Conservation (phyloP, 1,140 invertebrate genomes). For the Nixonia krombeini region DNA sequence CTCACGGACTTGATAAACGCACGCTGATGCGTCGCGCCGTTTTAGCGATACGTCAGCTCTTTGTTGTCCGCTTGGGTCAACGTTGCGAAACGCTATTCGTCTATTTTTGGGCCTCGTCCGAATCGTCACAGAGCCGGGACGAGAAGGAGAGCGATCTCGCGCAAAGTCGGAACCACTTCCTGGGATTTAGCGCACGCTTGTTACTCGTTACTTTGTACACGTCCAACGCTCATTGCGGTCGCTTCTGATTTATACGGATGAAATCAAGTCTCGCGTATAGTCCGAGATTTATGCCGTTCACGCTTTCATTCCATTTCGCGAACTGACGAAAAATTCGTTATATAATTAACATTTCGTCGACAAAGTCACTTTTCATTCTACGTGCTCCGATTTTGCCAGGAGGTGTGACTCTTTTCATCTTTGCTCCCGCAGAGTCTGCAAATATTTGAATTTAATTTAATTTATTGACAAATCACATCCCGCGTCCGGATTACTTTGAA, state of each 20-base stretch:
- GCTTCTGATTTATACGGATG: conserved; percentile 29
- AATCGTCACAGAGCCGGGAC: conserved; percentile 14
- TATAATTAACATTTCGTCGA: too few relatives aligned
- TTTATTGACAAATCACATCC: too few relatives aligned
- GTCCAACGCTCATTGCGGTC: conserved; percentile 37
- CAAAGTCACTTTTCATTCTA: too few relatives aligned
- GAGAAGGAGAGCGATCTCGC: conserved; percentile 33
- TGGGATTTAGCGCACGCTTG: conserved; percentile 45
- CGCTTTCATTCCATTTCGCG: too few relatives aligned
- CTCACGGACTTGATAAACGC: conserved; percentile 21
- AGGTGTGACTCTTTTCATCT: too few relatives aligned
- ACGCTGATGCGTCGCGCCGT: conserved; percentile 4
- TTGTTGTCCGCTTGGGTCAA: conserved; percentile 22
- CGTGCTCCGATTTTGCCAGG: too few relatives aligned
- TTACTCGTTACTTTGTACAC: conserved; percentile 23
- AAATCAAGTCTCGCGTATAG: conserved; percentile 27
- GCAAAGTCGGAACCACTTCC: conserved; percentile 35
- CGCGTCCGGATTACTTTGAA: too few relatives aligned
- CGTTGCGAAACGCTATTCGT: conserved; percentile 28
- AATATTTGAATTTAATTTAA: too few relatives aligned
- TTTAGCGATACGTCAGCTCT: conserved; percentile 24
- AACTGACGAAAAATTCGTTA: too few relatives aligned
- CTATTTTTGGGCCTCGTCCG: conserved; percentile 33
- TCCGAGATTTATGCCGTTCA: conserved; percentile 26
- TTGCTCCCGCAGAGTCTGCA: too few relatives aligned